Evolutionary conservation across 2,888 invertebrate species (phyloP).

Genomic region (Ypsolopha scabrella): DNA sequence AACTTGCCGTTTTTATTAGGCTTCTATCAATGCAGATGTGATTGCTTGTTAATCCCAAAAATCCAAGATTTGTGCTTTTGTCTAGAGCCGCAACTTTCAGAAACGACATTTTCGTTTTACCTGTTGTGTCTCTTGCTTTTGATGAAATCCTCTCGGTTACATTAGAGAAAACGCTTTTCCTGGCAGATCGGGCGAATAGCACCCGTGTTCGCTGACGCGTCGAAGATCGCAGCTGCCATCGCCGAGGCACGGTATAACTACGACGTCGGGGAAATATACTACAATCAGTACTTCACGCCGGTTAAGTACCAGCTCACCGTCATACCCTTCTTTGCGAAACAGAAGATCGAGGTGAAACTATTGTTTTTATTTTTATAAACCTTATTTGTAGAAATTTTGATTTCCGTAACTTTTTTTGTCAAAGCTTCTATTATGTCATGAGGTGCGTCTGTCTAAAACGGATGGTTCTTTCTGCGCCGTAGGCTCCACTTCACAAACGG

Average conservation of each 20-base stretch:
- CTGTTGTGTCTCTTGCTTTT: neutral
- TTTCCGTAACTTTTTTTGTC: no score
- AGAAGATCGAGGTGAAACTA: conserved; percentile 49
- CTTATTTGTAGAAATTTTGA: no score
- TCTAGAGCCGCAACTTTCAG: no score
- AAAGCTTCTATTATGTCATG: no score
- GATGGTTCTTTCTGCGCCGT: neutral
- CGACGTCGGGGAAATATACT: conserved; percentile 76
- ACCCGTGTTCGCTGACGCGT: conserved; percentile 76
- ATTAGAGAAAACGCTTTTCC: no score
- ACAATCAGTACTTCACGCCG: conserved; percentile 77
- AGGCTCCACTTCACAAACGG: neutral
- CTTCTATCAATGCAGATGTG: neutral
- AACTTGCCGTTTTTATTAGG: neutral
- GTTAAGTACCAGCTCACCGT: conserved; percentile 75
- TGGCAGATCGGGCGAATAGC: conserved; percentile 75
- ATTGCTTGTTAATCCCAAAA: no score
- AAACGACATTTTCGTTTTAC: no score
- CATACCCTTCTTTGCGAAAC: conserved; percentile 72
- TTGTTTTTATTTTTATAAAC: no score
- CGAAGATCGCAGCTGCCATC: conserved; percentile 73
- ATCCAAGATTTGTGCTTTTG: no score
- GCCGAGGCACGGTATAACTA: conserved; percentile 66
- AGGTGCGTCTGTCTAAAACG: no score
- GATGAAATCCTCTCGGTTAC: neutral